phyloP scores from a whole-genome alignment of 2,797 vertebrate species.

The Alca torda region DNA sequence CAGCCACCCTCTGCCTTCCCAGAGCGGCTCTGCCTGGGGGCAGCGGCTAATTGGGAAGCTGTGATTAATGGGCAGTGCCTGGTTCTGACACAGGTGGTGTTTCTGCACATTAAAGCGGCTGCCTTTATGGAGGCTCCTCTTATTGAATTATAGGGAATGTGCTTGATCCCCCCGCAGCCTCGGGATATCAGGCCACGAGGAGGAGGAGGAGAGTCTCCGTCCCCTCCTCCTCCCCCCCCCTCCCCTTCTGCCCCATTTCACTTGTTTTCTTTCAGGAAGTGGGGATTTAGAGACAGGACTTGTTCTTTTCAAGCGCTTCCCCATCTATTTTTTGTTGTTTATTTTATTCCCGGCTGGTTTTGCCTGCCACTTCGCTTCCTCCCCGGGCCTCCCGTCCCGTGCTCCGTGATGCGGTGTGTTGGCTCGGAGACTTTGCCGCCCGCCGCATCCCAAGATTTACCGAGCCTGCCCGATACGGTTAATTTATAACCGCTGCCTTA shows the following conservation, averaged over 20 bases:
- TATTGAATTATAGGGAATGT: slow-evolving; percentile 82
- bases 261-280: background rate
- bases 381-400: background rate
- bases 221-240: background rate
- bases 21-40: slow-evolving; percentile 52
- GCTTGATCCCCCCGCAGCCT: slow-evolving; percentile 52
- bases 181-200: background rate
- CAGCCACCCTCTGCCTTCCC: background rate
- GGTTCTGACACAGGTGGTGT: slow-evolving; percentile 83
- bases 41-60: slow-evolving; percentile 85
- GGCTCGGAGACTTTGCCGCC: background rate
- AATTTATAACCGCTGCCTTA: slow-evolving; percentile 24
- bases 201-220: background rate
- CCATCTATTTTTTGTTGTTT: background rate
- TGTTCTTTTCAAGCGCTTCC: background rate
- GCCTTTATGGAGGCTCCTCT: slow-evolving; percentile 76
- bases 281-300: background rate
- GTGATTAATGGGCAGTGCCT: slow-evolving; percentile 87
- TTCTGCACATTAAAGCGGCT: slow-evolving; percentile 71
- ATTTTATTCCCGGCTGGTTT: background rate
- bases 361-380: background rate
- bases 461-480: background rate
- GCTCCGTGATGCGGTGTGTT: background rate
- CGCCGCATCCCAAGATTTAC: background rate
- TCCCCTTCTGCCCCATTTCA: background rate